A percentile compares a stretch with the other conserved stretches of the same genome.
phyloP scores from a whole-genome alignment of 2,888 invertebrate species.

The Iselma pallidipennis region DNA sequence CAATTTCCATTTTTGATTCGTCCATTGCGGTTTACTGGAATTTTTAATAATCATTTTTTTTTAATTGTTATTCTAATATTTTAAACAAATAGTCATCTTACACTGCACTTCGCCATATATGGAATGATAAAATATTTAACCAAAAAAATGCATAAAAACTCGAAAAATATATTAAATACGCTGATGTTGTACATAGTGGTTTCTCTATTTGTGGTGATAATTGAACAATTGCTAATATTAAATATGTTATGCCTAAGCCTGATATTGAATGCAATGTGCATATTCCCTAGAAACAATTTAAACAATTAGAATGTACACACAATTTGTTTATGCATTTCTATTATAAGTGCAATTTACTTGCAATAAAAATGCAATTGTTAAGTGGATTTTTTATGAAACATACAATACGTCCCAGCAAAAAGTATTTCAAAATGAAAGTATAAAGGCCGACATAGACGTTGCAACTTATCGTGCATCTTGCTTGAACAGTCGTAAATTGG shows the following conservation, averaged over 20 bases:
- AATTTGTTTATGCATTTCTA: no score
- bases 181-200: slow-evolving; percentile 60
- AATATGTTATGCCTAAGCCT: slow-evolving; percentile 64
- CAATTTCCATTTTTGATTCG: slow-evolving; percentile 53
- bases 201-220: slow-evolving; percentile 53
- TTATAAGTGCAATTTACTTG: no score
- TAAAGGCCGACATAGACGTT: no score
- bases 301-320: no score
- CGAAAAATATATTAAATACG: slow-evolving; percentile 51
- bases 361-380: no score
- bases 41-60: slow-evolving; percentile 15
- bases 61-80: no score
- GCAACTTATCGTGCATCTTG: no score
- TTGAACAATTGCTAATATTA: slow-evolving; percentile 63
- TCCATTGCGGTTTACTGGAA: slow-evolving; percentile 7
- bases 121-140: slow-evolving; percentile 70
- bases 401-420: no score
- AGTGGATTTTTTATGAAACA: no score
- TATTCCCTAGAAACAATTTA: slow-evolving; percentile 64
- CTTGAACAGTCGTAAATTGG: no score
- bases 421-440: no score
- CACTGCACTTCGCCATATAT: slow-evolving; percentile 68
- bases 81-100: no score
- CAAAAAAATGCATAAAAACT: slow-evolving; percentile 74
- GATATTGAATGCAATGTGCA: slow-evolving; percentile 66